Evolutionary conservation across 1,140 invertebrate species (phyloP), one percentile per base, ranked within the genome.

Genomic region (Phocides pigmalion): DNA sequence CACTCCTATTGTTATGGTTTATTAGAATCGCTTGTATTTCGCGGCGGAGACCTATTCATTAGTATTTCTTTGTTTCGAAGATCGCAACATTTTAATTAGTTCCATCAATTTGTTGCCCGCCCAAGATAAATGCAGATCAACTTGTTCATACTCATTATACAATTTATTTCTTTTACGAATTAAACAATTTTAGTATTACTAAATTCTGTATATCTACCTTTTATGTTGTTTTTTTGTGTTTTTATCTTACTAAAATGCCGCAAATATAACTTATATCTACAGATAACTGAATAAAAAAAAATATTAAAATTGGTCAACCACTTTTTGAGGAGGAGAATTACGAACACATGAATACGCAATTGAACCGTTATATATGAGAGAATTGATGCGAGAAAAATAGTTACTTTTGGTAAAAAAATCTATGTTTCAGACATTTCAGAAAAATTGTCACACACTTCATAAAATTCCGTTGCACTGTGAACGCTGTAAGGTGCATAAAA

Each of bases 81-180:
- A 50, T 64, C 25, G 54, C 56, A 56, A 51, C 49, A 54, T 62
- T 71, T 72, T 72, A 72, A 72, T 73, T 73, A 66, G 61, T 64
- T 66, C 62, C 62, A 64, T 64, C 44, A 64, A 56, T 56, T 64
- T 35, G 44, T 64, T 64, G 49, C 49, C 9, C 6, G 11, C 12
- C 22, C 4, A 11, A 15, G 25, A 51, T 28, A n/a, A 35, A 51
- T 16, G 25, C 22, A 51, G 49, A 39, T n/a, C 25, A 17, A 51
- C 22, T 51, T 35, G 32, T n/a, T 4, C 6, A 28, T 35, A 35
- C 2, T 51, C 12, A 51, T 49, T 16, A 14, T 28, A 28, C 8
- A 28, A 44, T 44, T 44, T 19, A 28, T 28, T 3, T n/a, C n/a
- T n/a, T n/a, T n/a, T n/a, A n/a, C n/a, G n/a, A n/a, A n/a, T n/a